phyloP scores from a whole-genome alignment of 2,888 invertebrate genomes.

The Oxycera nigricornis region DNA sequence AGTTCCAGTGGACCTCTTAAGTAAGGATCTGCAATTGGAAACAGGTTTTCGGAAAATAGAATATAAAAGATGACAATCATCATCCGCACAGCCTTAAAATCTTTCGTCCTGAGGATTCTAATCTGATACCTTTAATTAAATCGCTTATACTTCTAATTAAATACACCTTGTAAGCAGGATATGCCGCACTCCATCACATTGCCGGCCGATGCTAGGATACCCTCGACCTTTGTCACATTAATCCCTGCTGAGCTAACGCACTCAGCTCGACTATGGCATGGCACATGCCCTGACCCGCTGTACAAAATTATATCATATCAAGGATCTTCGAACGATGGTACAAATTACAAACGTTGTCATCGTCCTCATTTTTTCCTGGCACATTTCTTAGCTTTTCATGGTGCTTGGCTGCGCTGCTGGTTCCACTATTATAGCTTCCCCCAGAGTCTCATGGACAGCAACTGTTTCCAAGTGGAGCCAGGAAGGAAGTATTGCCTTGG shows the following conservation, averaged over 20 bases:
- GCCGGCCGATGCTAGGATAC: neutral
- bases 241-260: neutral
- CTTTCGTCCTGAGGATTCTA: slow-evolving; percentile 10
- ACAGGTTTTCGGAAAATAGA: too few species aligned
- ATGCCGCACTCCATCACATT: neutral
- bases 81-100: neutral
- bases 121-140: slow-evolving; percentile 21
- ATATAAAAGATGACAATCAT: neutral
- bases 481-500: slow-evolving; percentile 23
- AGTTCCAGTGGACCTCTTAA: too few species aligned
- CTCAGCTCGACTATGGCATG: neutral
- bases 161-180: slow-evolving; percentile 15
- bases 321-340: slow-evolving; percentile 1
- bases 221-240: neutral
- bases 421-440: neutral
- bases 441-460: neutral
- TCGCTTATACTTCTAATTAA: slow-evolving; percentile 29
- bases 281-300: neutral
- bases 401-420: neutral
- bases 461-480: slow-evolving; percentile 13
- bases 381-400: neutral
- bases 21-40: too few species aligned
- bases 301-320: slow-evolving; percentile 3
- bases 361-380: neutral
- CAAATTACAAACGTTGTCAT: slow-evolving; percentile 17